Evolutionary conservation across 2,888 invertebrate genomes (phyloP).

Genomic region (Tenthredo livida): DNA sequence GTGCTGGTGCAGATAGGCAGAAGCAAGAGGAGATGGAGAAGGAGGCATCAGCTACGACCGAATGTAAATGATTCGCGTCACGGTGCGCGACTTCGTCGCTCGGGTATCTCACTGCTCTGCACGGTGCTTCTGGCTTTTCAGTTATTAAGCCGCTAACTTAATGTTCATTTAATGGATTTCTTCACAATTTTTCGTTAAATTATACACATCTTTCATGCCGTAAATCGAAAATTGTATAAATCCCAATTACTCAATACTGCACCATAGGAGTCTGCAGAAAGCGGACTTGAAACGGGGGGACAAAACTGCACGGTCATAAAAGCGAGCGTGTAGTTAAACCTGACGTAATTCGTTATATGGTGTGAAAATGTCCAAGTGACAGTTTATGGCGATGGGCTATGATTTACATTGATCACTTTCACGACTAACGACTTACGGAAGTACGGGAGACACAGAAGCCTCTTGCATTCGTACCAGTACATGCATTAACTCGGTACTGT

Average conservation of each 20-base stretch:
- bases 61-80: conserved; percentile 54
- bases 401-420: conserved; percentile 35
- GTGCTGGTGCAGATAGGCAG: neutral
- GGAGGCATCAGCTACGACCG: neutral
- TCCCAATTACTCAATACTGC: neutral
- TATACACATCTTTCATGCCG: neutral
- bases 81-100: conserved; percentile 51
- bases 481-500: neutral
- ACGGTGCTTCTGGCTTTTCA: neutral
- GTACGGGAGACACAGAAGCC: neutral
- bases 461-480: neutral
- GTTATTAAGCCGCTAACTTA: neutral
- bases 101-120: conserved; percentile 1
- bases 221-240: neutral
- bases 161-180: conserved; percentile 51
- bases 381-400: neutral
- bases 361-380: neutral
- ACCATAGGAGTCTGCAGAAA: neutral
- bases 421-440: conserved; percentile 26
- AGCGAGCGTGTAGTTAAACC: neutral
- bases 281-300: neutral
- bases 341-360: neutral
- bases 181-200: neutral
- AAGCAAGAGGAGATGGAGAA: neutral
- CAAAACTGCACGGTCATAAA: neutral